A percentile compares a stretch with the other conserved stretches of the same genome.
phyloP scores from a whole-genome alignment of 2,888 invertebrate genomes.

The Girardia tigrina region DNA sequence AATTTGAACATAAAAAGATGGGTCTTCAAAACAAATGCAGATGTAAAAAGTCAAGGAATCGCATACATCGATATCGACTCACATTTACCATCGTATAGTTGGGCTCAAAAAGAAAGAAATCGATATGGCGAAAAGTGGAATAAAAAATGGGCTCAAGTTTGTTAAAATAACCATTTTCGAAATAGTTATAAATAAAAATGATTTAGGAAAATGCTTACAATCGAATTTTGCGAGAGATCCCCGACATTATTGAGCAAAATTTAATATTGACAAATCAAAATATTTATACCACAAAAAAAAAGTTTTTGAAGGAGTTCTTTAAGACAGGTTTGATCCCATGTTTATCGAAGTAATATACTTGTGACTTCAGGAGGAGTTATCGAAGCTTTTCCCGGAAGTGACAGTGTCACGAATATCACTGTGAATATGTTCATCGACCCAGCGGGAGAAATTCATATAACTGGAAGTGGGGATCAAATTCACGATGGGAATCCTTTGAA shows the following conservation, averaged over 20 bases:
- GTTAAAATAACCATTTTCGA: neutral
- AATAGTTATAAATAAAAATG: neutral
- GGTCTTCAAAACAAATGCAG: constrained; percentile 49
- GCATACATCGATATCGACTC: constrained; percentile 46
- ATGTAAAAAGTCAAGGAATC: constrained; percentile 48
- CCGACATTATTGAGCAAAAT: constrained; percentile 42
- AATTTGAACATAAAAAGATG: constrained; percentile 47
- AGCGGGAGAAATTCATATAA: constrained; percentile 42
- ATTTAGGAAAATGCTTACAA: constrained; percentile 45
- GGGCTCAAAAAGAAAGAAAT: constrained; percentile 47
- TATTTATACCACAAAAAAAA: constrained; percentile 40
- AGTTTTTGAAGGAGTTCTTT: constrained; percentile 26
- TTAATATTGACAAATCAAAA: constrained; percentile 42
- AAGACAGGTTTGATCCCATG: neutral
- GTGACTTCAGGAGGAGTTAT: constrained; percentile 47
- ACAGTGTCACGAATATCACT: constrained; percentile 47
- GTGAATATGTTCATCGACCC: constrained; percentile 49
- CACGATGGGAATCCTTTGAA: constrained; percentile 24
- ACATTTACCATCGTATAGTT: constrained; percentile 45
- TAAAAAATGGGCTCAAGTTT: constrained; percentile 50
- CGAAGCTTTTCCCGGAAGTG: constrained; percentile 49
- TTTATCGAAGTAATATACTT: constrained; percentile 38
- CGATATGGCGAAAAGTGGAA: constrained; percentile 50
- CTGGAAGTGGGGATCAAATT: constrained; percentile 48
- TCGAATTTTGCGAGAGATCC: constrained; percentile 47